These are phyloP conservation scores for Aix galericulata DNA, from an alignment of 2,113 vertebrate genomes.

Conservation along the genomic window DNA sequence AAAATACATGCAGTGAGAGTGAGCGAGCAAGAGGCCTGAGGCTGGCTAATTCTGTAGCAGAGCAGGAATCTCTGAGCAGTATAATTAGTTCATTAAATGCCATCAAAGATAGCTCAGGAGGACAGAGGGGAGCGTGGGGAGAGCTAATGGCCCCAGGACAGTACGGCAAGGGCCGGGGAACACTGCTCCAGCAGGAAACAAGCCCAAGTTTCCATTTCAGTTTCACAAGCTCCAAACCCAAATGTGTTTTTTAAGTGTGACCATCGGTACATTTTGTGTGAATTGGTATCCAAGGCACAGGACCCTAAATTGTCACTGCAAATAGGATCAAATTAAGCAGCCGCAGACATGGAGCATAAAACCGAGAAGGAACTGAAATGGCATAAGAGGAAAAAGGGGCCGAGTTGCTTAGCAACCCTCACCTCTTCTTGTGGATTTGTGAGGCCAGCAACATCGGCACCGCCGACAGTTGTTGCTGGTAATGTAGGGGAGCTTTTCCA, in stretches of 20 bases:
- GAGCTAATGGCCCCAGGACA: fast-evolving
- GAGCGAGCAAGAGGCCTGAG: not conserved
- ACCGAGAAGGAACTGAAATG: not conserved
- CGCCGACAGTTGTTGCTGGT: not conserved
- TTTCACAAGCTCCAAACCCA: not conserved
- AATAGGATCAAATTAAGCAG: constrained; percentile 34
- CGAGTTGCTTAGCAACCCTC: constrained; percentile 22
- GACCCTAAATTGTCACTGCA: constrained; percentile 17
- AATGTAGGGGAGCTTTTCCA: not conserved
- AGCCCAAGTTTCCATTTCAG: not conserved
- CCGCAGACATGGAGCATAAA: not conserved
- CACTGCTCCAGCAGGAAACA: not conserved
- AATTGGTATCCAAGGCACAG: not conserved
- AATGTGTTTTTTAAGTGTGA: not conserved
- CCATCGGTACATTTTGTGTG: not conserved
- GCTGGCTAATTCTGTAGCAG: not conserved
- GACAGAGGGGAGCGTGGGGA: fast-evolving
- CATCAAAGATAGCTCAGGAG: not conserved
- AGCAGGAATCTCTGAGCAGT: not conserved
- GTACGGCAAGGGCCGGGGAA: not conserved
- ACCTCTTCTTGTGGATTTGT: not conserved
- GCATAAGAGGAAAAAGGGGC: not conserved
- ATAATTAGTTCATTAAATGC: not conserved
- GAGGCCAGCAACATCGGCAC: not conserved
- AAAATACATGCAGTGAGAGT: not conserved